Conservation (phyloP, 2,113 vertebrate species). For the Laterallus jamaicensis region DNA sequence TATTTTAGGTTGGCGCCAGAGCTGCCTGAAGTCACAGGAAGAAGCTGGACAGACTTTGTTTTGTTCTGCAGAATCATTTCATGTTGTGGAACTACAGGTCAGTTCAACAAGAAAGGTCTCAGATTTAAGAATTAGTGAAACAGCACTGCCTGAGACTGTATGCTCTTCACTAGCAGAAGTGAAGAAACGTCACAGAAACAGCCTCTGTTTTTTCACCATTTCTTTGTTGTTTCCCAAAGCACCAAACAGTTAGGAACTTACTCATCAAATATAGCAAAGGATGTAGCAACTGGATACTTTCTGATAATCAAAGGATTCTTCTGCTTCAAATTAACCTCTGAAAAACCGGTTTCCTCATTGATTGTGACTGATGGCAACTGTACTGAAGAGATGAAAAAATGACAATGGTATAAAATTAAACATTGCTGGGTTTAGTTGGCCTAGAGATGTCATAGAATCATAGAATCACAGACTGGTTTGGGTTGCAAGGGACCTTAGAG, state of each 20-base stretch:
- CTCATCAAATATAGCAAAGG: conserved; percentile 94
- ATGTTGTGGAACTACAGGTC: not conserved
- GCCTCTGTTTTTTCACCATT: not conserved
- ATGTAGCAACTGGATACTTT: conserved; percentile 86
- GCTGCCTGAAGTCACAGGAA: not conserved
- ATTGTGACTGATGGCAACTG: conserved; percentile 85
- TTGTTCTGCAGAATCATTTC: not conserved
- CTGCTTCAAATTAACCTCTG: conserved; percentile 86
- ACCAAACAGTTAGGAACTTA: conserved; percentile 72
- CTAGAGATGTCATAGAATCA: not conserved
- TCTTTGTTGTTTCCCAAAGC: not conserved
- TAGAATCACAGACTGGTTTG: no score
- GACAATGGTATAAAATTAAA: not conserved
- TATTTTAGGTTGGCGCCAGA: not conserved
- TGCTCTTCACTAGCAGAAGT: not conserved
- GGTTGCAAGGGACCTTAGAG: no score
- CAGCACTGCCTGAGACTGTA: not conserved
- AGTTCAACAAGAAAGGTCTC: not conserved
- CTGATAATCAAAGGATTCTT: conserved; percentile 81
- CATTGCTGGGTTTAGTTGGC: not conserved
- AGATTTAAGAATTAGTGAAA: not conserved
- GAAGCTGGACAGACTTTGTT: not conserved
- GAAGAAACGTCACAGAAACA: not conserved
- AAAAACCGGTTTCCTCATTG: conserved; percentile 85
- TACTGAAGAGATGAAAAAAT: conserved; percentile 73